A percentile compares a stretch with the other conserved stretches of the same genome.
Conservation (phyloP, 2,888 invertebrate species). For the Ormia ochracea region DNA sequence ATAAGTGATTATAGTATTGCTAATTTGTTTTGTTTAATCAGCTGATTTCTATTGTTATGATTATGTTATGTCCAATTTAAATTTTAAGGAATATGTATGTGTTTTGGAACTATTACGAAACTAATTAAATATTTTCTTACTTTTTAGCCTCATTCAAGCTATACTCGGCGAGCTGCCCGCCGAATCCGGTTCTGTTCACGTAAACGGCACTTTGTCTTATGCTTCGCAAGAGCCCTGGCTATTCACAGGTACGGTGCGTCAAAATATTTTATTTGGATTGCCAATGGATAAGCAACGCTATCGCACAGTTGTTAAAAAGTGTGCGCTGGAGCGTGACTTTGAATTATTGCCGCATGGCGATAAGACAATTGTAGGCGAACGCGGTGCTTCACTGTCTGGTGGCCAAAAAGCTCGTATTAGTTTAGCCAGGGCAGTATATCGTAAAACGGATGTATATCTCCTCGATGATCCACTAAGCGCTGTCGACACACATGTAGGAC, state of each 20-base stretch:
- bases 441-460: slow-evolving; percentile 89
- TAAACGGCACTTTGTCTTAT: slow-evolving; percentile 83
- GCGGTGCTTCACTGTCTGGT: slow-evolving; percentile 89
- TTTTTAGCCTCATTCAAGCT: slow-evolving; percentile 77
- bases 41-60: too few species aligned
- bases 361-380: slow-evolving; percentile 84
- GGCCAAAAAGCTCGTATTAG: slow-evolving; percentile 93
- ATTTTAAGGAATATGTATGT: background rate
- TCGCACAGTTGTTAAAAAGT: slow-evolving; percentile 78
- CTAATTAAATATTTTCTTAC: background rate
- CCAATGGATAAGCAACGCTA: slow-evolving; percentile 81
- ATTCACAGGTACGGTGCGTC: slow-evolving; percentile 83
- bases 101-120: background rate
- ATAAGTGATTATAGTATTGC: too few species aligned
- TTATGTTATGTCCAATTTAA: too few species aligned
- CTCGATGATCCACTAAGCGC: slow-evolving; percentile 95
- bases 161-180: slow-evolving; percentile 79
- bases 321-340: slow-evolving; percentile 79
- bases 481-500: slow-evolving; percentile 93
- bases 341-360: slow-evolving; percentile 80
- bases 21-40: too few species aligned
- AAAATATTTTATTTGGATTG: slow-evolving; percentile 81
- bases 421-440: slow-evolving; percentile 90
- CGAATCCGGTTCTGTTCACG: slow-evolving; percentile 78
- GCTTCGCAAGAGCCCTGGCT: slow-evolving; percentile 92